A percentile compares a stretch with the other conserved stretches of the same genome.
Conservation (phyloP, 2,888 invertebrate genomes). For the Spilarctia lutea region DNA sequence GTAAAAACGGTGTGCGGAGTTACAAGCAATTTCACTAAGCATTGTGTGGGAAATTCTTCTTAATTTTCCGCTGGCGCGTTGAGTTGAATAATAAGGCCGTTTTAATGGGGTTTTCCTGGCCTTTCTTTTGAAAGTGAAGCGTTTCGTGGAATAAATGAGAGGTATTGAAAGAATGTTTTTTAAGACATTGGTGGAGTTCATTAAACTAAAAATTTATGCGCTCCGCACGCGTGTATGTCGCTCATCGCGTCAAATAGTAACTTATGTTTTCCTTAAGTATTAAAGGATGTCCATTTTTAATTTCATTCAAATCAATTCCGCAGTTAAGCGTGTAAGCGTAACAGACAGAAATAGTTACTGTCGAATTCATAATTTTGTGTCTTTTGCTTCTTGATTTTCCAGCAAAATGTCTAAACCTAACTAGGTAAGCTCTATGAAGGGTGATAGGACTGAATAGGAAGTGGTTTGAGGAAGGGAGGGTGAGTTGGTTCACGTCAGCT, state of each 20-base stretch:
- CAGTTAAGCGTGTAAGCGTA: too few species aligned
- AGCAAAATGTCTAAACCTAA: background rate
- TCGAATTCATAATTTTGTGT: too few species aligned
- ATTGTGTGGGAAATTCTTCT: constrained; percentile 73
- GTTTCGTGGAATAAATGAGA: constrained; percentile 56
- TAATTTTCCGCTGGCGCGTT: constrained; percentile 76
- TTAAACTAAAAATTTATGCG: constrained; percentile 5
- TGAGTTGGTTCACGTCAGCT: constrained; percentile 50
- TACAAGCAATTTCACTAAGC: constrained; percentile 67
- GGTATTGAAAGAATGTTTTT: constrained; percentile 44
- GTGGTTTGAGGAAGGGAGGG: constrained; percentile 39
- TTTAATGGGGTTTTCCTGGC: constrained; percentile 71
- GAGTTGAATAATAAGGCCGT: constrained; percentile 72
- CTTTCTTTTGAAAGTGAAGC: constrained; percentile 66
- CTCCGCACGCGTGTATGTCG: too few species aligned
- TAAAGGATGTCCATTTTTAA: too few species aligned
- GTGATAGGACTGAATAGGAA: constrained; percentile 42
- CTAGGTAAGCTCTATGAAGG: constrained; percentile 34
- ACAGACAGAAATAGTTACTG: too few species aligned
- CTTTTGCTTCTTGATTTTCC: constrained; percentile 7
- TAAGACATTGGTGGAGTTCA: constrained; percentile 21
- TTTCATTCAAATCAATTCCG: too few species aligned
- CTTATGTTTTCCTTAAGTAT: too few species aligned
- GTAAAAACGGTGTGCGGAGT: constrained; percentile 58
- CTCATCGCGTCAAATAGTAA: too few species aligned